phyloP scores from a whole-genome alignment of 2,888 invertebrate genomes.

The Phrixothrix hirtus region DNA sequence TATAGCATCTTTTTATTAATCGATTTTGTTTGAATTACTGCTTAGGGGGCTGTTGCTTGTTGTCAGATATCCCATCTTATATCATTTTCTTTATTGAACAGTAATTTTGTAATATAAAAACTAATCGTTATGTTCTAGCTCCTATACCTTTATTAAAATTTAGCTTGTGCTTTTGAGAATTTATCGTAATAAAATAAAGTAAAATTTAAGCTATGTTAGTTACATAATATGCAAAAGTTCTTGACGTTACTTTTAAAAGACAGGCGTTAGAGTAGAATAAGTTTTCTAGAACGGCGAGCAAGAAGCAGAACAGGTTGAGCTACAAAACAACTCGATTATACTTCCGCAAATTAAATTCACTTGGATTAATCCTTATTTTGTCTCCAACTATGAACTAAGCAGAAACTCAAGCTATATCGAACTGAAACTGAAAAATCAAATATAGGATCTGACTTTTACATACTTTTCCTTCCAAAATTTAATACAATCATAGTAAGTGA shows the following conservation, averaged over 20 bases:
- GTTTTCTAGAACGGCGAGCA: constrained; percentile 26
- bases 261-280: constrained; percentile 17
- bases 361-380: constrained; percentile 37
- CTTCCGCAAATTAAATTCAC: constrained; percentile 41
- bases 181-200: too few species aligned
- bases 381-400: constrained; percentile 14
- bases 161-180: constrained; percentile 4
- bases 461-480: too few species aligned
- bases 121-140: constrained; percentile 26
- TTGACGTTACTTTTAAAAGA: constrained; percentile 12
- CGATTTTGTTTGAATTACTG: constrained; percentile 50
- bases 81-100: constrained; percentile 31
- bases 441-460: too few species aligned
- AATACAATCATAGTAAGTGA: too few species aligned
- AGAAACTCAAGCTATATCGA: constrained; percentile 8
- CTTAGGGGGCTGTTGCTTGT: constrained; percentile 46
- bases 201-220: constrained; percentile 12
- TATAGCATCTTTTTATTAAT: constrained; percentile 53
- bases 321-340: constrained; percentile 42
- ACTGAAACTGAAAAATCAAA: too few species aligned
- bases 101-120: constrained; percentile 28
- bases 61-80: constrained; percentile 41
- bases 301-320: constrained; percentile 35
- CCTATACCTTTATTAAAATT: constrained; percentile 17
- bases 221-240: constrained; percentile 9